Percentiles rank a stretch among this genome's conserved stretches.
Evolutionary conservation across 2,797 vertebrate genomes (phyloP).

Genomic region (Protonibea diacanthus): DNA sequence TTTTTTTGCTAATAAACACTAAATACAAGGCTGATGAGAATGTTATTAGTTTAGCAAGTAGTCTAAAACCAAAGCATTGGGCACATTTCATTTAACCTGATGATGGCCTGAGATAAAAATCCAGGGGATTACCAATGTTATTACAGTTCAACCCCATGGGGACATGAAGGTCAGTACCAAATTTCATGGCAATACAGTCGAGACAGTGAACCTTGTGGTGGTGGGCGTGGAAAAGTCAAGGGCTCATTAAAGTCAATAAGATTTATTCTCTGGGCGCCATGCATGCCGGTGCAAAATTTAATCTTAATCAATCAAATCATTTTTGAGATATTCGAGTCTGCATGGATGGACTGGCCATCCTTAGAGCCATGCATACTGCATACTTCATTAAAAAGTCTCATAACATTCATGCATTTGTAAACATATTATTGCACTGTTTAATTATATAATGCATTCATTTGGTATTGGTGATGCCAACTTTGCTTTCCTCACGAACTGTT

Average conservation of each 20-base stretch:
- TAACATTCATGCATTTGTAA: neutral
- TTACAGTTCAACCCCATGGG: neutral
- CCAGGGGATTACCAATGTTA: neutral
- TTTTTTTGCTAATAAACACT: no score
- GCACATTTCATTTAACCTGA: no score
- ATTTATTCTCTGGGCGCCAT: neutral
- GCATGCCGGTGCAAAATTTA: neutral
- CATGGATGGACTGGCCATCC: neutral
- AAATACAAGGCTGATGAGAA: neutral
- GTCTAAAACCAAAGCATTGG: neutral
- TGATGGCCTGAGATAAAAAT: neutral
- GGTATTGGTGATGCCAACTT: neutral
- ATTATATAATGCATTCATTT: neutral
- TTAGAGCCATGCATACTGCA: neutral
- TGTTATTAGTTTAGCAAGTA: neutral
- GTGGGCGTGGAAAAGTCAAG: neutral
- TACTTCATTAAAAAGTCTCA: neutral
- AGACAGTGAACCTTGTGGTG: neutral
- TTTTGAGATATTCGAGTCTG: neutral
- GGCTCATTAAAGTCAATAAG: neutral
- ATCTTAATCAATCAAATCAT: neutral
- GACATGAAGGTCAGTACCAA: neutral
- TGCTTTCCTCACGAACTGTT: neutral
- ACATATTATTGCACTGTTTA: neutral
- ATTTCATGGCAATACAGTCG: neutral